Percentiles rank a stretch among this genome's conserved stretches.
phyloP scores from a whole-genome alignment of 2,797 vertebrate genomes.

The Sebastes trivittatus region DNA sequence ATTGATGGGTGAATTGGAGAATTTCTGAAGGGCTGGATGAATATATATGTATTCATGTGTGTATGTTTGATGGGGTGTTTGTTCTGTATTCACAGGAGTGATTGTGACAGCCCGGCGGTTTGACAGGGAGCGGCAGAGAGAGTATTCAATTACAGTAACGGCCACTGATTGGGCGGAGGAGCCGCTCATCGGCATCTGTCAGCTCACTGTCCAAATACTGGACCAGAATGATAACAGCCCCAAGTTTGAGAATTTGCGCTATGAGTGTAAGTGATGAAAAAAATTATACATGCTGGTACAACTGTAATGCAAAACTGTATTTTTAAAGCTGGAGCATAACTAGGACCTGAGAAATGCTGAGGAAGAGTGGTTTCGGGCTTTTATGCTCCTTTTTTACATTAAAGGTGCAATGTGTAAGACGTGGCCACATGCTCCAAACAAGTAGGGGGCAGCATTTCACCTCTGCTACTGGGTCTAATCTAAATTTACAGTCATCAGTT shows the following conservation, averaged over 20 bases:
- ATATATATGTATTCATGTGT: slow-evolving; percentile 10
- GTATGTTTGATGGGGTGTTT: slow-evolving; percentile 9
- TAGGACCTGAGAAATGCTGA: neutral
- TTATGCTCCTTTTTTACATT: neutral
- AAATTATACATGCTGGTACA: neutral
- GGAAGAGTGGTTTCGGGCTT: neutral
- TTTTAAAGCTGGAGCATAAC: neutral
- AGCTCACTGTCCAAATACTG: slow-evolving; percentile 88
- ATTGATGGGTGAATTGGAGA: slow-evolving; percentile 2
- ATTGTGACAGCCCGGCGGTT: slow-evolving; percentile 87
- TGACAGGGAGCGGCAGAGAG: slow-evolving; percentile 90
- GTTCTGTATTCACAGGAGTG: slow-evolving; percentile 78
- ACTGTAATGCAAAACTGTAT: neutral
- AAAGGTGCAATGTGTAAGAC: neutral
- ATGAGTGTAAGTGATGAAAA: slow-evolving; percentile 87
- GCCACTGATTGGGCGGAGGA: slow-evolving; percentile 91
- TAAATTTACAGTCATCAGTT: neutral
- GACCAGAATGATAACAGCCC: slow-evolving; percentile 94
- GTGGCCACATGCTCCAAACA: neutral
- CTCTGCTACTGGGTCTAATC: neutral
- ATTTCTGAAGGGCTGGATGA: slow-evolving; percentile 13
- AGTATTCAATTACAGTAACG: slow-evolving; percentile 90
- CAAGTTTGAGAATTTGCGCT: slow-evolving; percentile 91
- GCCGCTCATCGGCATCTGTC: slow-evolving; percentile 91
- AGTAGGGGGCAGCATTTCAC: neutral